A percentile compares a stretch with the other conserved stretches of the same genome.
Conservation (phyloP, 2,797 vertebrate species). For the Podarcis lilfordi region DNA sequence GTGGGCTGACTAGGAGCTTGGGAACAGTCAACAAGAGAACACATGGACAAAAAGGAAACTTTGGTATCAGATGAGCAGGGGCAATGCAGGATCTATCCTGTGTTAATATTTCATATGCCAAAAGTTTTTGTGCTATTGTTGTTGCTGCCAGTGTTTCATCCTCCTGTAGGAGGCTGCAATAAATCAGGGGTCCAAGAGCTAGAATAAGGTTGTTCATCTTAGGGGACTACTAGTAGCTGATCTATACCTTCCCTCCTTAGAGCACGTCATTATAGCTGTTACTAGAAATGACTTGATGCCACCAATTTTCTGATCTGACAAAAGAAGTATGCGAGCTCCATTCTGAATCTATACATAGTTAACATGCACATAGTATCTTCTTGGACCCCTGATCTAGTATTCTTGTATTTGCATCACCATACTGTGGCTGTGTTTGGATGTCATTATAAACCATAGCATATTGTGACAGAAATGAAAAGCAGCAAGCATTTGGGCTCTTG, state of each 20-base stretch:
- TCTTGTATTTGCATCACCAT: conserved; percentile 87
- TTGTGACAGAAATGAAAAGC: not conserved
- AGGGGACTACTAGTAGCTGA: conserved; percentile 63
- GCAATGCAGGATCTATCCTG: conserved; percentile 80
- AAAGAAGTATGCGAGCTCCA: conserved; percentile 72
- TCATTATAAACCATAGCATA: conserved; percentile 13
- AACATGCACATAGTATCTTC: conserved; percentile 74
- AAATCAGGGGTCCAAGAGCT: conserved; percentile 69
- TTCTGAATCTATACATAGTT: conserved; percentile 72
- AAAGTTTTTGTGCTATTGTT: conserved; percentile 82
- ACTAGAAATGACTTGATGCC: conserved; percentile 68
- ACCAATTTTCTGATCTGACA: conserved; percentile 67
- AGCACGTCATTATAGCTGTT: conserved; percentile 67
- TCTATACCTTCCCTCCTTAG: conserved; percentile 66
- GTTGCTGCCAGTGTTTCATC: conserved; percentile 82
- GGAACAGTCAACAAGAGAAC: conserved; percentile 57
- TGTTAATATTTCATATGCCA: conserved; percentile 86
- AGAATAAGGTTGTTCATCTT: conserved; percentile 65
- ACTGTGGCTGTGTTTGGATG: conserved; percentile 60
- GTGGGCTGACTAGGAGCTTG: conserved; percentile 63
- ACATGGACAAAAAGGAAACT: conserved; percentile 48
- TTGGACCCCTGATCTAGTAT: conserved; percentile 75
- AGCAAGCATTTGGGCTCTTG: not conserved
- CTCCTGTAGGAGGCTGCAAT: conserved; percentile 74
- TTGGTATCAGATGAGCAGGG: conserved; percentile 63